phyloP scores from a whole-genome alignment of 2,113 vertebrate species.

The Stegostoma tigrinum region DNA sequence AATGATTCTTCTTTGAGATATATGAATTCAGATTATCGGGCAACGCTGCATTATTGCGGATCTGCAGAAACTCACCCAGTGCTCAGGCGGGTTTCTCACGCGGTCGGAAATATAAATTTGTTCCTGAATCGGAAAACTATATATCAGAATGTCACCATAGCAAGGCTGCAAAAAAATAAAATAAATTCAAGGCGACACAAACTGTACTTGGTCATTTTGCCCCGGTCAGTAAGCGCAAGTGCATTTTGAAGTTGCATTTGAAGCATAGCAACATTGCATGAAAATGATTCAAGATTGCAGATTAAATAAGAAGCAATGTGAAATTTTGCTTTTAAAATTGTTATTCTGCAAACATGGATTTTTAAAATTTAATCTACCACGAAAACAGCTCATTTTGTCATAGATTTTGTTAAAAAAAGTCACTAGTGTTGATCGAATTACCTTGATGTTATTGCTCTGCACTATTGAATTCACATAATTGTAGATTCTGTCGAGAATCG shows the following conservation, averaged over 20 bases:
- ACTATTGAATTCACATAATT: not conserved
- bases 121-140: not conserved
- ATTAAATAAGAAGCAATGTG: not conserved
- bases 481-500: not conserved
- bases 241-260: too few relatives aligned
- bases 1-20: not conserved
- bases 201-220: not conserved
- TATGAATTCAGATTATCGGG: not conserved
- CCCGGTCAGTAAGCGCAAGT: not conserved
- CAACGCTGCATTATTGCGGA: not conserved
- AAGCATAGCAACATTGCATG: not conserved
- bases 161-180: too few relatives aligned
- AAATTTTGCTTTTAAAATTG: not conserved
- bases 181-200: not conserved
- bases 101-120: not conserved
- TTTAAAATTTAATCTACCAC: not conserved
- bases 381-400: not conserved
- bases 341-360: not conserved
- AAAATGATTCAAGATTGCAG: not conserved
- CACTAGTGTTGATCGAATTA: not conserved
- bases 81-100: not conserved
- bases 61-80: not conserved
- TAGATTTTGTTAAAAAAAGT: not conserved
- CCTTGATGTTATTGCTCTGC: not conserved
- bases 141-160: not conserved